Evolutionary conservation across 53 echinoderm and acorn worm species (phyloP).

Genomic region (Stichopus horrens): DNA sequence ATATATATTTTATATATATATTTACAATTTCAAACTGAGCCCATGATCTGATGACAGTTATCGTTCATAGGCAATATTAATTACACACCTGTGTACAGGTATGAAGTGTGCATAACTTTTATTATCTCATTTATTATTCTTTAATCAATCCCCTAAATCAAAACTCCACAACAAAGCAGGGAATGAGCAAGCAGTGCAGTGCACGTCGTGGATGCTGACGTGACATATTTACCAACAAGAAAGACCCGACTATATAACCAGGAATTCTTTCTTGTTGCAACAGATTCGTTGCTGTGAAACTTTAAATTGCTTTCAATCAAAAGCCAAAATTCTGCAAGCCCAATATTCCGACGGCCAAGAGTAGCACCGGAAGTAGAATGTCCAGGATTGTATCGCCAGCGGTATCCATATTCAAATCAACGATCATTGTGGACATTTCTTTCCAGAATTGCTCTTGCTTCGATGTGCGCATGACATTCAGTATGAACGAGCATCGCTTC

Average conservation of each 20-base stretch:
- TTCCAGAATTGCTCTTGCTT: conserved; percentile 26
- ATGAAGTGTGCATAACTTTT: no score
- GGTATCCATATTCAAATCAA: background rate
- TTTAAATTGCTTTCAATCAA: background rate
- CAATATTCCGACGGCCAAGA: conserved; percentile 30
- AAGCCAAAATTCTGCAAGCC: conserved; percentile 31
- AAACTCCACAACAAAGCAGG: background rate
- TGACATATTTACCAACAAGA: no score
- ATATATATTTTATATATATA: no score
- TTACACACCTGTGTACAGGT: no score
- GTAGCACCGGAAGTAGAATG: conserved; percentile 15
- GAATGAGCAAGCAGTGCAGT: background rate
- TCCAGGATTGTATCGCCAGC: conserved; percentile 11
- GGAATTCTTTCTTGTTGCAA: no score
- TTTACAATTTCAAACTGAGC: no score
- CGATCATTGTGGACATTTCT: conserved; percentile 12
- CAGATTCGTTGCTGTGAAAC: no score
- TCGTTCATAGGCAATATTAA: no score
- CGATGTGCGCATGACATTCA: conserved; percentile 21
- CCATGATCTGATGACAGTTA: no score
- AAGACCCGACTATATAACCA: no score
- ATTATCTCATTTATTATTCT: no score
- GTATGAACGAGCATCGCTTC: background rate
- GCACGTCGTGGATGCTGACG: background rate
- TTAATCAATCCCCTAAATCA: no score